Percentiles rank a stretch among this genome's conserved stretches.
Conservation (phyloP, 2,888 invertebrate species). For the Synanthedon andrenaeformis region DNA sequence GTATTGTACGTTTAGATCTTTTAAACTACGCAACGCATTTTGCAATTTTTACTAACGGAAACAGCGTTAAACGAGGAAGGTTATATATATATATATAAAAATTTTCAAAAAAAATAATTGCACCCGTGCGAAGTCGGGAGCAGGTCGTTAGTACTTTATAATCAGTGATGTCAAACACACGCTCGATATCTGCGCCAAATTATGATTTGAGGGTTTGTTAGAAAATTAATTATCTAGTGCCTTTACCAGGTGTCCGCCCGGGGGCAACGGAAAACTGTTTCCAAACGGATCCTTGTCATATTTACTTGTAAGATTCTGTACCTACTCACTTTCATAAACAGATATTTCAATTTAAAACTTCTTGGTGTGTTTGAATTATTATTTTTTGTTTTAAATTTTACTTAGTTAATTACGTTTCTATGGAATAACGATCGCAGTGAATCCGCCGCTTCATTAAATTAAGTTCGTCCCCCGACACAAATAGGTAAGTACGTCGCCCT, state of each 20-base stretch:
- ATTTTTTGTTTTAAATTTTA: slow-evolving; percentile 7
- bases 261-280: slow-evolving; percentile 23
- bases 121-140: too few relatives aligned
- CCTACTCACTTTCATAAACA: slow-evolving; percentile 23
- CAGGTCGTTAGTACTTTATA: too few relatives aligned
- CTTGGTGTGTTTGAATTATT: background rate
- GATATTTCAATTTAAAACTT: slow-evolving; percentile 11
- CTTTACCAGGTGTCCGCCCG: slow-evolving; percentile 42
- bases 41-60: too few relatives aligned
- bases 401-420: slow-evolving; percentile 29
- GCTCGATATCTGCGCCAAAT: slow-evolving; percentile 18
- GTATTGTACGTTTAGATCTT: too few relatives aligned
- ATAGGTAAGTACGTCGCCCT: slow-evolving; percentile 51
- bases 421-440: slow-evolving; percentile 38
- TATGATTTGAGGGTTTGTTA: slow-evolving; percentile 31
- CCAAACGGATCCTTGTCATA: slow-evolving; percentile 23
- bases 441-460: slow-evolving; percentile 57
- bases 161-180: slow-evolving; percentile 5
- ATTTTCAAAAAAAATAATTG: too few relatives aligned
- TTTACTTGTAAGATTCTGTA: slow-evolving; percentile 28
- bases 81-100: too few relatives aligned
- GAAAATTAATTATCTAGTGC: slow-evolving; percentile 55
- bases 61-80: too few relatives aligned
- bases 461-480: slow-evolving; percentile 48
- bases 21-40: too few relatives aligned